Percentiles rank a stretch among this genome's conserved stretches.
These are phyloP conservation scores for Acanthosepion pharaonis DNA, from an alignment of 2,888 invertebrate genomes.

Conservation along the genomic window DNA sequence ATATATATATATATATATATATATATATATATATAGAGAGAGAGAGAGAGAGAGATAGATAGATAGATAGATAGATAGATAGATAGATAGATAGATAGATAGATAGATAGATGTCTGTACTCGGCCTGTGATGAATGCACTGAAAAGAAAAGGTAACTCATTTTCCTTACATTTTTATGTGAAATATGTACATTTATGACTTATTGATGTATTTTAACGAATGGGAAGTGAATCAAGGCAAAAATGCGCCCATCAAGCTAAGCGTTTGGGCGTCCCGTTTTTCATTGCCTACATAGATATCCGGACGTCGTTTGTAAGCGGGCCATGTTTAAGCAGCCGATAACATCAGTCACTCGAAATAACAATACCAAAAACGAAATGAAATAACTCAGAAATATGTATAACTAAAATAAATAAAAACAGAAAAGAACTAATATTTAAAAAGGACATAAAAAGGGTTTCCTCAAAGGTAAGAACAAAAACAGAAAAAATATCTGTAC, in stretches of 20 bases:
- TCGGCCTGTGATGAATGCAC: background rate
- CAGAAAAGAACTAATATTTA: background rate
- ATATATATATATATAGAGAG: too few species aligned
- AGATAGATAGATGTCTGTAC: too few species aligned
- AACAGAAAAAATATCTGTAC: background rate
- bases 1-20: too few species aligned
- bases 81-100: too few species aligned
- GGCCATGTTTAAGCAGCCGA: background rate
- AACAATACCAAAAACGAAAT: background rate
- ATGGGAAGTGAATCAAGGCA: background rate
- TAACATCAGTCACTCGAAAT: conserved; percentile 4
- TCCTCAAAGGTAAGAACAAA: background rate
- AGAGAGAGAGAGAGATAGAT: too few species aligned
- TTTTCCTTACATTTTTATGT: background rate
- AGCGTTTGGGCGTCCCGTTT: background rate
- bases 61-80: too few species aligned
- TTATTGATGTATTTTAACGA: background rate
- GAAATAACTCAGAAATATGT: background rate
- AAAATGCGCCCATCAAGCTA: background rate
- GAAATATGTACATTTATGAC: background rate
- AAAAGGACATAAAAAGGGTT: background rate
- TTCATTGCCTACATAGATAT: background rate
- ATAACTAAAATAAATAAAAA: background rate
- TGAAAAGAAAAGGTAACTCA: background rate
- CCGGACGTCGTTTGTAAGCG: background rate